Percentiles rank a stretch among this genome's conserved stretches.
Evolutionary conservation across 2,888 invertebrate genomes (phyloP).

Genomic region (Apamea anceps): DNA sequence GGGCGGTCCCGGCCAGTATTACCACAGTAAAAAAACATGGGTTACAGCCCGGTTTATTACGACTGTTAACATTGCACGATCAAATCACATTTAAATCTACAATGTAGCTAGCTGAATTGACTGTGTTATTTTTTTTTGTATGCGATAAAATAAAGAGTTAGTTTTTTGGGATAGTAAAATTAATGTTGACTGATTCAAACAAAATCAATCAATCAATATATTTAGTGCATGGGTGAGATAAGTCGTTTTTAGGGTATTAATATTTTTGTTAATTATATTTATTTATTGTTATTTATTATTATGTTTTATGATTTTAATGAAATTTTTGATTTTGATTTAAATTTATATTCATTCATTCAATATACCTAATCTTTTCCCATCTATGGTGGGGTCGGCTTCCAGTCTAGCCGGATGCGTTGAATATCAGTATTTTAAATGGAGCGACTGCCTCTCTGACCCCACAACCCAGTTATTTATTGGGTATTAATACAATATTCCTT

Average conservation of each 20-base stretch:
- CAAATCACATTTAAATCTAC: constrained; percentile 67
- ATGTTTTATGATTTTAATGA: too few species aligned
- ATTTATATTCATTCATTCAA: not conserved
- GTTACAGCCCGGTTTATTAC: constrained; percentile 65
- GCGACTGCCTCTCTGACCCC: not conserved
- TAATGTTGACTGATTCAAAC: not conserved
- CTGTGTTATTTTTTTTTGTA: constrained; percentile 27
- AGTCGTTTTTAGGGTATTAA: too few species aligned
- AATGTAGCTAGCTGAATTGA: constrained; percentile 42
- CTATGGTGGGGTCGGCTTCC: not conserved
- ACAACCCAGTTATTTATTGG: too few species aligned
- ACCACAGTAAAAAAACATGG: constrained; percentile 63
- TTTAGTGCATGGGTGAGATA: too few species aligned
- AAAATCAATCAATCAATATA: not conserved
- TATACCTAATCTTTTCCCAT: not conserved
- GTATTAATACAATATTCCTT: rapidly evolving
- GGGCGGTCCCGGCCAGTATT: constrained; percentile 62
- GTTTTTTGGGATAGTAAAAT: not conserved
- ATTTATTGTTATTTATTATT: too few species aligned
- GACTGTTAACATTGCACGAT: constrained; percentile 66
- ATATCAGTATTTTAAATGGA: not conserved
- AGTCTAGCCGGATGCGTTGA: not conserved
- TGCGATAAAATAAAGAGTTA: not conserved
- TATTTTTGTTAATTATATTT: too few species aligned
- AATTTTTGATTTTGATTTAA: too few species aligned